Percentiles rank a stretch among this genome's conserved stretches.
phyloP scores from a whole-genome alignment of 2,888 invertebrate species.

The Leptopterna dolabrata region DNA sequence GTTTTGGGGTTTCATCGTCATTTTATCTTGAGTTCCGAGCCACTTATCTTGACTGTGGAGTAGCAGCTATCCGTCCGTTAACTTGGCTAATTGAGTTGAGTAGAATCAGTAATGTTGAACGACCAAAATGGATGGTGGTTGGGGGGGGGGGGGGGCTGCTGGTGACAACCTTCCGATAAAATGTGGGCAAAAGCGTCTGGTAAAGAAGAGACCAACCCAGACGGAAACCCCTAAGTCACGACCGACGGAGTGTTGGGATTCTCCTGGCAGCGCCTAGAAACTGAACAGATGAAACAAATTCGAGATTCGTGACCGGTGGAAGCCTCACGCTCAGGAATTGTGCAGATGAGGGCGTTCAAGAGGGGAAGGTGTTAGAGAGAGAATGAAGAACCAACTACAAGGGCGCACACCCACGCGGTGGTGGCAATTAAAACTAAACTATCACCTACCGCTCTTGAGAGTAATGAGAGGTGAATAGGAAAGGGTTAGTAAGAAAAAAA shows the following conservation, averaged over 20 bases:
- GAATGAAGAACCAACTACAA: not conserved
- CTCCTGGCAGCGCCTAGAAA: not conserved
- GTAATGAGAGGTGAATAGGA: not conserved
- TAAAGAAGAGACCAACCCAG: not conserved
- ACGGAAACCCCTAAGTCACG: not conserved
- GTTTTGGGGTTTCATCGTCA: too few species aligned
- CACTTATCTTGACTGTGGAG: too few species aligned
- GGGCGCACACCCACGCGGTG: constrained; percentile 7
- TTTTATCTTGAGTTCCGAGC: too few species aligned
- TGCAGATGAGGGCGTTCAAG: not conserved
- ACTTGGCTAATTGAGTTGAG: too few species aligned
- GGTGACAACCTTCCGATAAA: not conserved
- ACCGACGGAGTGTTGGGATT: constrained; percentile 1
- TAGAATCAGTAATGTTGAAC: too few species aligned
- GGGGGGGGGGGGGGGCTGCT: too few species aligned
- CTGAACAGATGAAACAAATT: constrained; percentile 21
- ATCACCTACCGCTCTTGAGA: not conserved
- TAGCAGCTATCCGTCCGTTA: too few species aligned
- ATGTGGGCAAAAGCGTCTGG: not conserved
- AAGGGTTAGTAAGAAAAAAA: not conserved
- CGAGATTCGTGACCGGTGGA: not conserved
- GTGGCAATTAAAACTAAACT: constrained; percentile 8
- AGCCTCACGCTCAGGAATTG: not conserved
- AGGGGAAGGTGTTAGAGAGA: not conserved
- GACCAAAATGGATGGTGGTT: too few species aligned